Conservation (phyloP, 2,888 invertebrate genomes). For the Hemicrepidius hirtus region DNA sequence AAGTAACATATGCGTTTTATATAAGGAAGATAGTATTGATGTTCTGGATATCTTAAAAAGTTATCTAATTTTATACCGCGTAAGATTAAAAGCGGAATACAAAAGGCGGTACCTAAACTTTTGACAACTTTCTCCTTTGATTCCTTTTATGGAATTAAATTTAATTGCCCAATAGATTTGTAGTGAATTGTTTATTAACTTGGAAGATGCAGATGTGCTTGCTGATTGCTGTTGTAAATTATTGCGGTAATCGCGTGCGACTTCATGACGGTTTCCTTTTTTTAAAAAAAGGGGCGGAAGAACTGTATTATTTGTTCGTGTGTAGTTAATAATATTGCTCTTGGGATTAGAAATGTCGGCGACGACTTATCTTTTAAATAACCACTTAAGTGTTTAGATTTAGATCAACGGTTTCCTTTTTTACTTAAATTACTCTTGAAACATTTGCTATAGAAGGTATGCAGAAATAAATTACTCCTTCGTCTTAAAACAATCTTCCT, state of each 20-base stretch:
- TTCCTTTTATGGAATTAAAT: slow-evolving; percentile 41
- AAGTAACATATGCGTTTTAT: slow-evolving; percentile 36
- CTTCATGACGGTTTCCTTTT: not conserved
- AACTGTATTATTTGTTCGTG: slow-evolving; percentile 5
- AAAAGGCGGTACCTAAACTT: slow-evolving; percentile 40
- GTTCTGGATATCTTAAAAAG: slow-evolving; percentile 22
- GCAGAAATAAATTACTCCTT: no score
- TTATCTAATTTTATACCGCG: slow-evolving; percentile 39
- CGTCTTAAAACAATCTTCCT: no score
- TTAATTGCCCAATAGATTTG: slow-evolving; percentile 39
- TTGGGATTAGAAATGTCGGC: not conserved
- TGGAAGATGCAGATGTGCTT: slow-evolving; percentile 34
- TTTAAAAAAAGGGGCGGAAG: slow-evolving; percentile 3
- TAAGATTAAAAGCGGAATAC: slow-evolving; percentile 42
- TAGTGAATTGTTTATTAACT: slow-evolving; percentile 27
- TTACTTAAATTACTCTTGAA: not conserved
- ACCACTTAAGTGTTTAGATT: slow-evolving; percentile 5
- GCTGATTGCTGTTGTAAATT: slow-evolving; percentile 15
- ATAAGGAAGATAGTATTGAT: slow-evolving; percentile 41
- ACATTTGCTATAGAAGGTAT: no score
- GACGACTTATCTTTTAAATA: slow-evolving; percentile 5
- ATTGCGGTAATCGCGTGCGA: slow-evolving; percentile 16
- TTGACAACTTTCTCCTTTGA: slow-evolving; percentile 49
- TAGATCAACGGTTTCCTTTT: slow-evolving; percentile 2
- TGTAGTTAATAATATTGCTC: not conserved